Base-by-base conservation (phyloP, 1,140 invertebrate species). In the Hylaeus volcanicus region DNA sequence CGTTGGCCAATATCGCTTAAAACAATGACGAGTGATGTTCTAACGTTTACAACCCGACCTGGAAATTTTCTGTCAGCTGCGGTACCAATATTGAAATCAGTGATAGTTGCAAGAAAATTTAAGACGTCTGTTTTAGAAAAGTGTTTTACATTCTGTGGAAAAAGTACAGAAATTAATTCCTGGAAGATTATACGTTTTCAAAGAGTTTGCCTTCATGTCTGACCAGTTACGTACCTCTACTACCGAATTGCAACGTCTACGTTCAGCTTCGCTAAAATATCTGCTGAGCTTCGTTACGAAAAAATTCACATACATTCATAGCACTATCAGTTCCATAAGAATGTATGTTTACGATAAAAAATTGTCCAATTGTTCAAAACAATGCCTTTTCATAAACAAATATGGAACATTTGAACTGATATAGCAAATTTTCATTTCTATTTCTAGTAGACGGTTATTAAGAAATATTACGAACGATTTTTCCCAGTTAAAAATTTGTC, bases 1-100 rank as follows among this genome's bases (percentile, higher is more conserved):
- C 41, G 39, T 74, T 56, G 68, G 43, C 70, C 70, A 64, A 15
- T n/a, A 63, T 79, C 60, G 48, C 39, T 64, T 53, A 14, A 37
- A 65, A 48, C 64, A 74, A 74, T 55, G 61, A 39, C 43, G 41
- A 53, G 8, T 14, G 14, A 65, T 45, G 48, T 48, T n/a, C 4
- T 39, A n/a, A 56, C 6, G 51, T 56, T 26, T 56, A 71, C 43
- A 12, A 5, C 15, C 26, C 3, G 26, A 1, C 1, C 1, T 12
- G 48, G 51, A 14, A n/a, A 55, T 53, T 55, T 56, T 12, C 58
- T 56, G 8, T 0, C 26, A 51, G 9, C 37, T 12, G n/a, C 5
- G 2, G 1, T 1, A 58, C 15, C 15, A 26, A 58, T 56, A 0
- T 56, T 11, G 55, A 56, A 56, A 11, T 12, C 5, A 26, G 26